phyloP scores from a whole-genome alignment of 2,797 vertebrate genomes.

The Acridotheres tristis region DNA sequence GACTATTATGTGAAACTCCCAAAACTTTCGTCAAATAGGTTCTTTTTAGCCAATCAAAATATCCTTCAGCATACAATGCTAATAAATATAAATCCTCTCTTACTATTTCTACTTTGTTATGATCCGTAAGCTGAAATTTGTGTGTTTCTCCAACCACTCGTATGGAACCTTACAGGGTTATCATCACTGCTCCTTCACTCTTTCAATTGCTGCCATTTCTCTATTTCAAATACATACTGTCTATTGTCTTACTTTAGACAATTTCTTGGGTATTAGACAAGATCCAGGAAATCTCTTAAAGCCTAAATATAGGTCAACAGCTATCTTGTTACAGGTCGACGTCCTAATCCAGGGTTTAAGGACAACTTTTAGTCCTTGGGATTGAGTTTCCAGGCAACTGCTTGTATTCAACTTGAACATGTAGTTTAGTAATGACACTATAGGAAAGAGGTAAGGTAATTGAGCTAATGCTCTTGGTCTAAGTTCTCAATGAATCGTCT shows the following conservation, averaged over 20 bases:
- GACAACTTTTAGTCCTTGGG: background rate
- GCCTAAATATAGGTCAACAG: background rate
- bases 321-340: background rate
- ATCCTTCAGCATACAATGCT: background rate
- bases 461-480: background rate
- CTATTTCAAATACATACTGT: background rate
- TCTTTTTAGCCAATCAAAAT: constrained; percentile 5
- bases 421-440: background rate
- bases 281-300: background rate
- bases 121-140: background rate
- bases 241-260: background rate
- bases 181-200: background rate
- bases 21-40: constrained; percentile 44
- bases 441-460: background rate
- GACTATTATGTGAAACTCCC: constrained; percentile 27
- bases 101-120: background rate
- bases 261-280: background rate
- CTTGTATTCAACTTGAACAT: background rate
- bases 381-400: background rate
- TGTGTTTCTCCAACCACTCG: background rate
- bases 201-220: background rate
- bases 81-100: constrained; percentile 37
- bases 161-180: background rate
- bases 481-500: background rate
- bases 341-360: background rate